Evolutionary conservation across 2,888 invertebrate genomes (phyloP).

Genomic region (Euproctis similis): DNA sequence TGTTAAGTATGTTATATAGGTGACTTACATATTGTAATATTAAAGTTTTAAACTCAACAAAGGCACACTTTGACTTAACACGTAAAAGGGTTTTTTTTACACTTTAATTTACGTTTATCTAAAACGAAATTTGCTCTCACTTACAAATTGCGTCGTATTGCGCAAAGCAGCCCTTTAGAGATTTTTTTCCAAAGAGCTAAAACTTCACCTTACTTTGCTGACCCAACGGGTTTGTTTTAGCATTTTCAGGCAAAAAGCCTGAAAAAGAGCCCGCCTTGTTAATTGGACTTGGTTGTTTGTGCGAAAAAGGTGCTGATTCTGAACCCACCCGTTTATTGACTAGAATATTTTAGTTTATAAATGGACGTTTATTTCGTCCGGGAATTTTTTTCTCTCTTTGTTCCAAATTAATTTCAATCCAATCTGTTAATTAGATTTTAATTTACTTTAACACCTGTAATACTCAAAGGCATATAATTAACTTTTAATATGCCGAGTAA

Average conservation of each 20-base stretch:
- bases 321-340: conserved; percentile 18
- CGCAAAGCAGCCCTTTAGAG: conserved; percentile 39
- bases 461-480: no score
- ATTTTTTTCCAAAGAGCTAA: conserved; percentile 45
- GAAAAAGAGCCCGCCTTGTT: conserved; percentile 38
- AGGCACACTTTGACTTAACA: no score
- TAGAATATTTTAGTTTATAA: conserved; percentile 3
- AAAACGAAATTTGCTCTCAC: conserved; percentile 12
- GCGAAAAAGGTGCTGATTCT: conserved; percentile 44
- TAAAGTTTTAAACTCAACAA: no score
- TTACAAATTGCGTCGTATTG: conserved; percentile 22
- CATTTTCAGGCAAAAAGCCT: conserved; percentile 26
- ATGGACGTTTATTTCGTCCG: conserved; percentile 2
- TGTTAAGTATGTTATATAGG: no score
- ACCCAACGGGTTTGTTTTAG: conserved; percentile 37
- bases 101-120: no score
- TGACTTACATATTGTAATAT: no score
- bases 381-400: conserved; percentile 8
- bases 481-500: no score
- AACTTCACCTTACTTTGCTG: conserved; percentile 36
- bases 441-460: no score
- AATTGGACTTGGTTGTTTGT: conserved; percentile 55
- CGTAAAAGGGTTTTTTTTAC: no score
- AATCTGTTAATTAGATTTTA: neutral
- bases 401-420: conserved; percentile 1